Conservation (phyloP, 2,888 invertebrate genomes). For the Pseudeuparius sepicola region DNA sequence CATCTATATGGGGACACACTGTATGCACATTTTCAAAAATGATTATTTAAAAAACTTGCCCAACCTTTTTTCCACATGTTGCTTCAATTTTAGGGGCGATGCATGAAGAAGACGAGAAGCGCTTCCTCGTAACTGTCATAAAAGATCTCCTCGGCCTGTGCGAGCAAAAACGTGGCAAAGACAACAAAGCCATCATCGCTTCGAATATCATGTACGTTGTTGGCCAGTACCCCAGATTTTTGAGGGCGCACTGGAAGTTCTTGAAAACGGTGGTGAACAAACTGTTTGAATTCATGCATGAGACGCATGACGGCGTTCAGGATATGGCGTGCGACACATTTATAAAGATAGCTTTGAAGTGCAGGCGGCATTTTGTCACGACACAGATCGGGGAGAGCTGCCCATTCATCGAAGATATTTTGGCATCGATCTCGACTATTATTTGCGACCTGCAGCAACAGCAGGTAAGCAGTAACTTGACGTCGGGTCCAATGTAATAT, state of each 20-base stretch:
- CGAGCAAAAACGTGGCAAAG: constrained; percentile 97
- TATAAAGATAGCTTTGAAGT: constrained; percentile 98
- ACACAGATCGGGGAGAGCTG: constrained; percentile 91
- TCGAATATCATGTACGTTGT: constrained; percentile 99
- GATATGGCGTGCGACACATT: constrained; percentile 99
- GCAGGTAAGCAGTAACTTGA: no score
- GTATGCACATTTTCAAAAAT: no score
- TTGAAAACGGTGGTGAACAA: constrained; percentile 99
- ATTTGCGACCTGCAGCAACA: constrained; percentile 98
- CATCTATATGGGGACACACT: no score
- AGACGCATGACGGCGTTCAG: constrained; percentile 99
- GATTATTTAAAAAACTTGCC: no score
- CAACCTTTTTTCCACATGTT: no score
- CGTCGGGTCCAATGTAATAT: no score
- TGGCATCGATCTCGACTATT: constrained; percentile 90
- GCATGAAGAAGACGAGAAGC: constrained; percentile 98
- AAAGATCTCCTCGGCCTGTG: constrained; percentile 95
- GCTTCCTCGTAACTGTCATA: constrained; percentile 97
- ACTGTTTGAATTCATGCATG: constrained; percentile 99
- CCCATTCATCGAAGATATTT: constrained; percentile 98
- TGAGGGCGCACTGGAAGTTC: constrained; percentile 99
- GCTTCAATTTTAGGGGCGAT: no score
- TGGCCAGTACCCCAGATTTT: constrained; percentile 96
- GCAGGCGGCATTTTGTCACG: constrained; percentile 94
- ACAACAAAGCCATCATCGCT: constrained; percentile 99